Base-by-base conservation (phyloP, 2,113 vertebrate species). In the Protomyctophum bolini region DNA sequence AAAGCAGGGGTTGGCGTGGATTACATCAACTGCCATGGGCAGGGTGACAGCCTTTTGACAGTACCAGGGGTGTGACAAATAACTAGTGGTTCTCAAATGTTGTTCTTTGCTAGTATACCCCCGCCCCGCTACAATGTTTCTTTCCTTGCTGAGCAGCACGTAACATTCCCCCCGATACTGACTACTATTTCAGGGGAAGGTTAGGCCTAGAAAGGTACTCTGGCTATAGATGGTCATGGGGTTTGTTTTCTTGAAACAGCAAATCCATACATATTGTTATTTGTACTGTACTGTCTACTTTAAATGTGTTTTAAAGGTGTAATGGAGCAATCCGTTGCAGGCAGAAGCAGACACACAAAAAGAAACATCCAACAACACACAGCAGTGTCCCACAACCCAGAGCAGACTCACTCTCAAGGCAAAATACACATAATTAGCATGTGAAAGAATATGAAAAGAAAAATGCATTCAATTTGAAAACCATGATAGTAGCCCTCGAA, bases 371-470 rank as follows among this genome's bases (percentile, higher is more conserved):
- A 74, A 80, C 71, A 48, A 58, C 66, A 62, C 56, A 14, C 21
- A 21, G 21, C 21, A 21, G 21, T 2, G 21, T 21, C 21, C 21
- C 1, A 3, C 62, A 58, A 56, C 69, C 68, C 0, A 7, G 29
- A 69, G 61, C 45, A 52, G 56, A 74, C 33, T 71, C 28, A 70
- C 61, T 84, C 72, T 73, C 21, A 47, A 73, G 70, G 81, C 58
- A 58, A 66, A 46, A 75, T 60, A 66, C 72, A 67, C 68, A 21
- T 21, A 76, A 88, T 88, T 82, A 86, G 78, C 77, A 80, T 75
- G 51, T 80, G 71, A 87, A 89, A 80, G 55, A 79, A 86, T 57
- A 61, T 72, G 58, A 76, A 78, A 88, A 83, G 58, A 76, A 78
- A 88, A 84, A 73, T 62, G 59, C 69, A 77, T 28, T 77, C 72